Evolutionary conservation across 2,797 vertebrate species (phyloP).

Genomic region (Rhynchotus rufescens): DNA sequence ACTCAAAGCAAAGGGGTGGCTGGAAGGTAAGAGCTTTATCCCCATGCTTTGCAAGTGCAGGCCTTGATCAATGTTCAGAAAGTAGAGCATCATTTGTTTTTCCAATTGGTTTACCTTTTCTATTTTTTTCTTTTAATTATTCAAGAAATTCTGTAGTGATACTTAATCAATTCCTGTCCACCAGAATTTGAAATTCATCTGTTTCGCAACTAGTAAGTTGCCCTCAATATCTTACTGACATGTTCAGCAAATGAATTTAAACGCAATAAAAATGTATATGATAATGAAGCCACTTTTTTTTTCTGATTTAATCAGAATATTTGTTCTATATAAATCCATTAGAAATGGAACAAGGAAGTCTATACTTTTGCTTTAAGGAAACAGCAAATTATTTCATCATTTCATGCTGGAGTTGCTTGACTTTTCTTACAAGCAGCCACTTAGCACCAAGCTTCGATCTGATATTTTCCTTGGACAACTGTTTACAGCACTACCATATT

Average conservation of each 20-base stretch:
- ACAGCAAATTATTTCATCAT: background rate
- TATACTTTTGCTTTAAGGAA: background rate
- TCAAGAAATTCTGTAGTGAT: background rate
- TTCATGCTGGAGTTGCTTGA: background rate
- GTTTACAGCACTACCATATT: background rate
- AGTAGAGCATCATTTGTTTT: background rate
- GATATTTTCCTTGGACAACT: background rate
- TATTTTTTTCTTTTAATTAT: background rate
- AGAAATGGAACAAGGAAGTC: constrained; percentile 2
- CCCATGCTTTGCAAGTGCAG: background rate
- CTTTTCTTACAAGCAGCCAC: background rate
- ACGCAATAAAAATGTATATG: constrained; percentile 34
- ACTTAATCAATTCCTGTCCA: constrained; percentile 58
- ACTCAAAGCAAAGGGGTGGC: background rate
- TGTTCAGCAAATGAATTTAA: constrained; percentile 58
- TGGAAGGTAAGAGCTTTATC: background rate
- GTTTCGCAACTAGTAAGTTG: constrained; percentile 18
- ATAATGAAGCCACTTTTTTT: constrained; percentile 54
- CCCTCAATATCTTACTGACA: constrained; percentile 15
- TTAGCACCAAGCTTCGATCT: background rate
- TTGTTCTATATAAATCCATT: constrained; percentile 38
- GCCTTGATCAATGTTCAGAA: background rate
- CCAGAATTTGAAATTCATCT: constrained; percentile 67
- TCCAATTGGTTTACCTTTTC: background rate
- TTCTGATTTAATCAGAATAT: constrained; percentile 58